Percentiles rank a stretch among this genome's conserved stretches.
Evolutionary conservation across 2,797 vertebrate species (phyloP).

Genomic region (Poeciliopsis paucimaculata): DNA sequence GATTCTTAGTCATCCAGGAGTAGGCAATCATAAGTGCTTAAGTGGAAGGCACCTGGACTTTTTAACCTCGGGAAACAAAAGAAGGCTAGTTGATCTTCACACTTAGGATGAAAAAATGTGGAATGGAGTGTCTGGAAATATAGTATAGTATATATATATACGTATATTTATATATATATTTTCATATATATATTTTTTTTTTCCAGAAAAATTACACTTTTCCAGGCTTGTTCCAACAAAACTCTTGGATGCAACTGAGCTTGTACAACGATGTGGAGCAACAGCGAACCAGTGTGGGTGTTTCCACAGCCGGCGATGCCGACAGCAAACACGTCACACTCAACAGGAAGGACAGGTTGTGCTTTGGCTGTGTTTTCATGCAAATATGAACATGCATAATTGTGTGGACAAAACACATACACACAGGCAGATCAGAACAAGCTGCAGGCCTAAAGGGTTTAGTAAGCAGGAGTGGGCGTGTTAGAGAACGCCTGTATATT

Average conservation of each 20-base stretch:
- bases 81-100: not conserved
- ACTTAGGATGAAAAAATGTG: not conserved
- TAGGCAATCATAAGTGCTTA: not conserved
- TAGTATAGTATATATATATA: too few relatives aligned
- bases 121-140: not conserved
- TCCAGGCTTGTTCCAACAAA: not conserved
- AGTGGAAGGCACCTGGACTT: not conserved
- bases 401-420: conserved; percentile 24
- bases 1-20: not conserved
- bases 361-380: conserved; percentile 41
- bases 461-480: conserved; percentile 10
- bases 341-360: conserved; percentile 71
- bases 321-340: conserved; percentile 46
- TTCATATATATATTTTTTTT: too few relatives aligned
- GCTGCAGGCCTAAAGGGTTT: conserved; percentile 18
- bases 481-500: conserved; percentile 21
- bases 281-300: conserved; percentile 39
- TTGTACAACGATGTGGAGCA: conserved; percentile 37
- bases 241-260: conserved; percentile 25
- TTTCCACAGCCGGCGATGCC: conserved; percentile 34
- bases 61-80: not conserved
- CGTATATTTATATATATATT: too few relatives aligned
- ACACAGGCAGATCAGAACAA: conserved; percentile 14
- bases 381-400: conserved; percentile 40
- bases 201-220: not conserved